Evolutionary conservation across 2,888 invertebrate genomes (phyloP).

Genomic region (Bembecia ichneumoniformis): DNA sequence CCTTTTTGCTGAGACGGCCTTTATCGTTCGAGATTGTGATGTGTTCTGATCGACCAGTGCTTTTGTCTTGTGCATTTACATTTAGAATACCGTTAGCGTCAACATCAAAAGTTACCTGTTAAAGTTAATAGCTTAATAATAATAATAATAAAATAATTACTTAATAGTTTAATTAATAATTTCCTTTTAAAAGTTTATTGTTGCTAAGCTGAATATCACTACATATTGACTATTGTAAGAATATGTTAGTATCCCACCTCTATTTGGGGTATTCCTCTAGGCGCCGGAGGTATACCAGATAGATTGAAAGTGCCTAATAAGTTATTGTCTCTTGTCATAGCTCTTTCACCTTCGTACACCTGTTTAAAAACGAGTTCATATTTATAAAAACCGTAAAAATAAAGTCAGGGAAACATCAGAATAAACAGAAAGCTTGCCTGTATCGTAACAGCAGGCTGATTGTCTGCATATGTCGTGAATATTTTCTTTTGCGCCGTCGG

Average conservation of each 20-base stretch:
- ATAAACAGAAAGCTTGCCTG: slow-evolving; percentile 54
- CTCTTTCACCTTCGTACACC: slow-evolving; percentile 89
- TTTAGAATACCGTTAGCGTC: slow-evolving; percentile 92
- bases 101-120: slow-evolving; percentile 86
- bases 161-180: too few species aligned
- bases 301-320: slow-evolving; percentile 85
- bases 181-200: neutral
- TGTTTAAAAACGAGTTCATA: slow-evolving; percentile 13
- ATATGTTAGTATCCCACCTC: slow-evolving; percentile 38
- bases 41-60: slow-evolving; percentile 84
- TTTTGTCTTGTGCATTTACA: slow-evolving; percentile 82
- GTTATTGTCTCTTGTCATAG: slow-evolving; percentile 94
- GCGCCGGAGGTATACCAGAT: slow-evolving; percentile 87
- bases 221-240: too few species aligned
- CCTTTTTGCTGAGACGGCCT: slow-evolving; percentile 86
- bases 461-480: slow-evolving; percentile 93
- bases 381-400: slow-evolving; percentile 3
- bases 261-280: slow-evolving; percentile 84
- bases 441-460: slow-evolving; percentile 91
- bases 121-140: slow-evolving; percentile 19
- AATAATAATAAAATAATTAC: too few species aligned
- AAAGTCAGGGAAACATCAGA: too few species aligned
- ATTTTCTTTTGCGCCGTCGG: slow-evolving; percentile 84
- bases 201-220: neutral
- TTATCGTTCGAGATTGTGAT: slow-evolving; percentile 92